These are phyloP conservation scores for Cacatua alba DNA, from an alignment of 2,113 vertebrate genomes.

Conservation along the genomic window DNA sequence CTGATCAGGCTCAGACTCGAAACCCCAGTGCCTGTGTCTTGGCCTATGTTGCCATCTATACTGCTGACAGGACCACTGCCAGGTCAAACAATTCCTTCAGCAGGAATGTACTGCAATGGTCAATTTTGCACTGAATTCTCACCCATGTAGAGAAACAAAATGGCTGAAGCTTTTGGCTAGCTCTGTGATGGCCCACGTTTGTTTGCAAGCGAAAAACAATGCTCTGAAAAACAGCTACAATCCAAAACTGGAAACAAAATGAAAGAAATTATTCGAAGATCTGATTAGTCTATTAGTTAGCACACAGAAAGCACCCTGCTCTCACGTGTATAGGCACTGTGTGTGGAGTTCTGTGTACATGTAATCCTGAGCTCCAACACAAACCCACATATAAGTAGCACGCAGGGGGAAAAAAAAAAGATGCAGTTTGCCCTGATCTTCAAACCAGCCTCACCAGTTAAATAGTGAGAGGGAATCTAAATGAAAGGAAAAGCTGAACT, in stretches of 20 bases:
- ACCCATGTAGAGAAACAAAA: neutral
- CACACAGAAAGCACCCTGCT: neutral
- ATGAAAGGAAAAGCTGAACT: neutral
- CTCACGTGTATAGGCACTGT: neutral
- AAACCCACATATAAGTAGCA: neutral
- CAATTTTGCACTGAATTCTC: neutral
- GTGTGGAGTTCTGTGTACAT: neutral
- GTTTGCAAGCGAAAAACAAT: neutral
- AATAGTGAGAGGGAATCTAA: neutral
- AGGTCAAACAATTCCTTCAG: slow-evolving; percentile 28
- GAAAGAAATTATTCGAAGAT: neutral
- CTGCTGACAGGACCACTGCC: slow-evolving; percentile 35
- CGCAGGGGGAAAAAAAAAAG: neutral
- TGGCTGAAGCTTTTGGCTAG: neutral
- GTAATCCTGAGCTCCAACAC: neutral
- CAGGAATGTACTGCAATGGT: slow-evolving; percentile 20
- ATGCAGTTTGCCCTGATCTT: neutral
- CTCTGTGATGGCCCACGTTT: neutral
- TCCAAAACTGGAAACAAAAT: neutral
- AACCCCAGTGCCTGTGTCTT: neutral
- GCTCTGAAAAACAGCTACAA: neutral
- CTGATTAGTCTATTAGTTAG: neutral
- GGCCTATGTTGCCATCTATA: neutral
- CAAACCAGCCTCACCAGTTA: neutral
- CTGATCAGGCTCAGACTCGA: neutral